Percentiles rank a stretch among this genome's conserved stretches.
phyloP scores from a whole-genome alignment of 1,140 invertebrate genomes.

The Drosophila orena region DNA sequence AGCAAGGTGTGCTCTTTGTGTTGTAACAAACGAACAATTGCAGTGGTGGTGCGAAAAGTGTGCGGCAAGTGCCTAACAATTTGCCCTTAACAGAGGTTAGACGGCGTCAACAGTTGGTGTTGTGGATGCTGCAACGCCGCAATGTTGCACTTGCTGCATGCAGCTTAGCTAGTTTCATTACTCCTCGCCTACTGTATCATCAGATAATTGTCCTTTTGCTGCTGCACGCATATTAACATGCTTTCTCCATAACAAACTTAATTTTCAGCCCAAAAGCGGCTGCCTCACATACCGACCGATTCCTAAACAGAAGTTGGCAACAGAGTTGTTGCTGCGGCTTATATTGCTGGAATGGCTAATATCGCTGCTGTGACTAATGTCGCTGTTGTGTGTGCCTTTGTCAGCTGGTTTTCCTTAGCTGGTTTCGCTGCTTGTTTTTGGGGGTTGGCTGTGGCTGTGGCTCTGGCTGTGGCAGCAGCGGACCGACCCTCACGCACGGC shows the following conservation, averaged over 20 bases:
- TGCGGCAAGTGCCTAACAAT: constrained; percentile 21
- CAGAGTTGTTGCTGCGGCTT: constrained; percentile 5
- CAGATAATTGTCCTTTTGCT: background rate
- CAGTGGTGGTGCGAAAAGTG: constrained; percentile 39
- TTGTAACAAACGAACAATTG: constrained; percentile 54
- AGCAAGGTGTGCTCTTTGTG: constrained; percentile 51
- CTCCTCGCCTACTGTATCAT: background rate
- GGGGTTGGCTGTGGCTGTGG: constrained; percentile 60
- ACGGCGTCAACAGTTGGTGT: constrained; percentile 12
- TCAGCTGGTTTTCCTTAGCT: constrained; percentile 41
- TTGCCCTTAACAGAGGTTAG: constrained; percentile 36
- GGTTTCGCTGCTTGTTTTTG: constrained; percentile 29
- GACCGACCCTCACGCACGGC: constrained; percentile 63
- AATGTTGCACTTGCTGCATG: background rate
- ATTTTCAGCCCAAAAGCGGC: background rate
- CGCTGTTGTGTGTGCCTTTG: constrained; percentile 20
- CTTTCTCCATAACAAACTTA: background rate
- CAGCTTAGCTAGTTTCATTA: background rate
- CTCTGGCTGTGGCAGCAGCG: constrained; percentile 41
- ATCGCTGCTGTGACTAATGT: constrained; percentile 10
- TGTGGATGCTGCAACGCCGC: background rate
- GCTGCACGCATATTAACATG: background rate
- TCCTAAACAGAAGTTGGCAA: constrained; percentile 5
- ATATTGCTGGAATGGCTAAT: constrained; percentile 5
- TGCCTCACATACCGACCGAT: background rate